Percentiles rank a stretch among this genome's conserved stretches.
These are phyloP conservation scores for Euleptes europaea DNA, from an alignment of 2,113 vertebrate genomes.

Conservation along the genomic window DNA sequence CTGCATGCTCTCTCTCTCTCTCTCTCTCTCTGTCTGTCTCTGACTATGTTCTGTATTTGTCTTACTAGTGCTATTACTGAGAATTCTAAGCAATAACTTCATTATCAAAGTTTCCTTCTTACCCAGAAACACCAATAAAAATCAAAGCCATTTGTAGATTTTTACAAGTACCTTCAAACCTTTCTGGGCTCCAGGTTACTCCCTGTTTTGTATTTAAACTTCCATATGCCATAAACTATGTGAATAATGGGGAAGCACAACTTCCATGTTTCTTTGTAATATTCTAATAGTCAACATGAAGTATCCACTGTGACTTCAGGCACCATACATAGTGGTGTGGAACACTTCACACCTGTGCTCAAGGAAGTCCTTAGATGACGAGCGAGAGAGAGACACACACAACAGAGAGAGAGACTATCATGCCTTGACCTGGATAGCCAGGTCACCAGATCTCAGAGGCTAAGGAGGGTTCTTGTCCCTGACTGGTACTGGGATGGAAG, in stretches of 20 bases:
- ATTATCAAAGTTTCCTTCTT: neutral
- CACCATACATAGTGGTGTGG: conserved; percentile 16
- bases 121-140: neutral
- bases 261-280: conserved; percentile 4
- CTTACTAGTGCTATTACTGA: conserved; percentile 5
- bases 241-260: conserved; percentile 30
- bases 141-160: conserved; percentile 12
- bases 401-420: neutral
- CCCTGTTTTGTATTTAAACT: neutral
- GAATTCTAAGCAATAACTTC: neutral
- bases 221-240: conserved; percentile 6
- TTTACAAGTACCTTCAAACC: conserved; percentile 23
- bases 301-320: neutral
- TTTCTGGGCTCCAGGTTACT: neutral
- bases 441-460: too few species aligned
- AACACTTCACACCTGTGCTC: neutral
- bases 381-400: neutral
- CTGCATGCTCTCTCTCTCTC: too few species aligned
- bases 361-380: neutral
- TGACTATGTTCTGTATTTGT: neutral
- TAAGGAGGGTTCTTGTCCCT: too few species aligned
- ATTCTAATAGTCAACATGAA: neutral
- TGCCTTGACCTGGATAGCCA: too few species aligned
- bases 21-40: too few species aligned
- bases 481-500: too few species aligned